Evolutionary conservation across 2,113 vertebrate genomes (phyloP).

Genomic region (Scomber scombrus): DNA sequence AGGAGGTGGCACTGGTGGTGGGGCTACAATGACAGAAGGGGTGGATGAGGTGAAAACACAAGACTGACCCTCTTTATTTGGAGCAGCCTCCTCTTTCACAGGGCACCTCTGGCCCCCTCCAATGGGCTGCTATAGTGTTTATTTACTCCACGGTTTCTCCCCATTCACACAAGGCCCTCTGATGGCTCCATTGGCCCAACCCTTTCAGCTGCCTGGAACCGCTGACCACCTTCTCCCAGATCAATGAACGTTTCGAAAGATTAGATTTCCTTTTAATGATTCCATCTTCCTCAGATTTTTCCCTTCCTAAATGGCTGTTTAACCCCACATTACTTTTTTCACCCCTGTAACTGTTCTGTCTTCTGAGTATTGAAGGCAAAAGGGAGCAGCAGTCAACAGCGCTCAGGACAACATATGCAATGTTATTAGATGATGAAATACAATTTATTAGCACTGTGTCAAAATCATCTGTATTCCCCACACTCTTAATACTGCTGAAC

Average conservation of each 20-base stretch:
- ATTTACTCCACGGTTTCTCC: slow-evolving; percentile 84
- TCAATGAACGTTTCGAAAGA: slow-evolving; percentile 76
- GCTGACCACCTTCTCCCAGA: slow-evolving; percentile 77
- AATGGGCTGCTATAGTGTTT: slow-evolving; percentile 86
- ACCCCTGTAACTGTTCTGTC: slow-evolving; percentile 43
- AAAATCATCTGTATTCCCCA: slow-evolving; percentile 60
- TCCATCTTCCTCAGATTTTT: slow-evolving; percentile 73
- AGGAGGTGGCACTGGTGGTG: slow-evolving; percentile 80
- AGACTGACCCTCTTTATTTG: slow-evolving; percentile 84
- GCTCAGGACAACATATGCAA: slow-evolving; percentile 53
- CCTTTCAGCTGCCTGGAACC: slow-evolving; percentile 65
- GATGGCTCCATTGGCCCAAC: slow-evolving; percentile 89
- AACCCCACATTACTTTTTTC: slow-evolving; percentile 67
- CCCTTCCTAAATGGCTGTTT: slow-evolving; percentile 54
- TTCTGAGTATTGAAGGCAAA: slow-evolving; percentile 48
- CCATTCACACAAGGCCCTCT: slow-evolving; percentile 85
- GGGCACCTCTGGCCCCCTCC: slow-evolving; percentile 81
- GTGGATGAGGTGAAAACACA: slow-evolving; percentile 85
- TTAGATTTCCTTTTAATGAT: slow-evolving; percentile 84
- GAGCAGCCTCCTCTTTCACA: slow-evolving; percentile 81
- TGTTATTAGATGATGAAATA: slow-evolving; percentile 58
- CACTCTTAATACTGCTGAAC: slow-evolving; percentile 24
- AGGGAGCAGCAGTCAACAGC: slow-evolving; percentile 42
- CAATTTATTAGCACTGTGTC: slow-evolving; percentile 64
- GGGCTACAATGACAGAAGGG: slow-evolving; percentile 84